A percentile compares a stretch with the other conserved stretches of the same genome.
These are phyloP conservation scores for Epizoanthus illoricatus DNA, from an alignment of 92 coral and sea anemone genomes.

Conservation along the genomic window DNA sequence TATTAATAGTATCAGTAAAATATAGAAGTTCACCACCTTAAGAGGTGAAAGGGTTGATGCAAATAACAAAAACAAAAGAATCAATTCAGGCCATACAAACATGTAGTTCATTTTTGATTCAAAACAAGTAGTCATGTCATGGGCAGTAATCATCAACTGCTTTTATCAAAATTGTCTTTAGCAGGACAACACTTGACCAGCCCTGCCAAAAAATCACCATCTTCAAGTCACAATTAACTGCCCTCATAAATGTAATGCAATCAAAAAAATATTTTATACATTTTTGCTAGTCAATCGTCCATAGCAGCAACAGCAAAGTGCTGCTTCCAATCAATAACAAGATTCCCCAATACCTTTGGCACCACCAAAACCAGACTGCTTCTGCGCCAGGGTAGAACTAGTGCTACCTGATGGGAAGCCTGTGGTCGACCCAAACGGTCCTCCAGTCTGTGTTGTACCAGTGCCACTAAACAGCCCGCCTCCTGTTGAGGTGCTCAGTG, in stretches of 20 bases:
- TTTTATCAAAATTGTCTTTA: no score
- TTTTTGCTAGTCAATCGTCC: not conserved
- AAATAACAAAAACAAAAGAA: no score
- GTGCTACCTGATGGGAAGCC: conserved; percentile 49
- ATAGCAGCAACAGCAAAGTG: not conserved
- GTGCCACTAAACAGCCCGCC: conserved; percentile 64
- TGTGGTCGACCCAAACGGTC: conserved; percentile 35
- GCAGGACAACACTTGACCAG: not conserved
- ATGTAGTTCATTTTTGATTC: no score
- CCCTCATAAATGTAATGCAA: no score
- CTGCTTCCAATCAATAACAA: not conserved
- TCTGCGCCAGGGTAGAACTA: conserved; percentile 47
- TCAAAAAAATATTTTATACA: no score
- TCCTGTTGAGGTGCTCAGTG: conserved; percentile 44
- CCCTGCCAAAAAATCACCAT: not conserved
- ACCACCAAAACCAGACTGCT: conserved; percentile 50
- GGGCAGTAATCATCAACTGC: no score
- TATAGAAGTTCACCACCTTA: no score
- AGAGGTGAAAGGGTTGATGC: no score
- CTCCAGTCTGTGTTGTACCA: conserved; percentile 39
- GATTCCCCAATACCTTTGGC: conserved; percentile 33
- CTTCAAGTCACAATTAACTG: not conserved
- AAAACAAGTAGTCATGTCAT: no score
- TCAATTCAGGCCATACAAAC: no score
- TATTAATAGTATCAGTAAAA: no score